phyloP scores from a whole-genome alignment of 1,140 invertebrate species.

The Artemia franciscana region DNA sequence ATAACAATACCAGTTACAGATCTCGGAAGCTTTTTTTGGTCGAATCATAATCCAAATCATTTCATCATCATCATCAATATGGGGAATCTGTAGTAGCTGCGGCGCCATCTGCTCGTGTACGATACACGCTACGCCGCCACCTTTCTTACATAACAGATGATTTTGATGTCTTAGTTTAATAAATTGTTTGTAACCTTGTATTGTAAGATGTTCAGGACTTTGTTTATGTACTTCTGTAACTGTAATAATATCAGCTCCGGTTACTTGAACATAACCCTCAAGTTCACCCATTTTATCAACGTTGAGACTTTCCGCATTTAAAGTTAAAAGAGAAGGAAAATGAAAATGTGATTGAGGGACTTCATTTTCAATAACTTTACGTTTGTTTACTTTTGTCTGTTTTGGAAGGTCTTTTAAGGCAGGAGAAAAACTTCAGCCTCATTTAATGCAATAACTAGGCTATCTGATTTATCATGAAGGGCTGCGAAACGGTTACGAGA shows the following conservation, averaged over 20 bases:
- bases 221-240: background rate
- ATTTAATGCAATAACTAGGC: background rate
- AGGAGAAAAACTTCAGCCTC: background rate
- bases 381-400: background rate
- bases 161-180: background rate
- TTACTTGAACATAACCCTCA: background rate
- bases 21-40: too few relatives aligned
- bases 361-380: background rate
- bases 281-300: background rate
- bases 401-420: background rate
- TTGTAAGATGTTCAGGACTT: too few relatives aligned
- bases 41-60: too few relatives aligned
- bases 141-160: background rate
- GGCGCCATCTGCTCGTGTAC: background rate
- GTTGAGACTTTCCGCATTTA: background rate
- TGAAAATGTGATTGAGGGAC: background rate
- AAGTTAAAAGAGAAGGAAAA: background rate
- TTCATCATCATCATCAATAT: too few relatives aligned
- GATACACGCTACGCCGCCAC: background rate
- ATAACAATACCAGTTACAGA: too few relatives aligned
- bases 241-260: background rate
- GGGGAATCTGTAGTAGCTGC: too few relatives aligned
- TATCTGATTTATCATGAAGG: background rate
- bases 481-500: too few relatives aligned
- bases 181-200: background rate